phyloP scores from a whole-genome alignment of 2,113 vertebrate species.

The Pollachius pollachius region DNA sequence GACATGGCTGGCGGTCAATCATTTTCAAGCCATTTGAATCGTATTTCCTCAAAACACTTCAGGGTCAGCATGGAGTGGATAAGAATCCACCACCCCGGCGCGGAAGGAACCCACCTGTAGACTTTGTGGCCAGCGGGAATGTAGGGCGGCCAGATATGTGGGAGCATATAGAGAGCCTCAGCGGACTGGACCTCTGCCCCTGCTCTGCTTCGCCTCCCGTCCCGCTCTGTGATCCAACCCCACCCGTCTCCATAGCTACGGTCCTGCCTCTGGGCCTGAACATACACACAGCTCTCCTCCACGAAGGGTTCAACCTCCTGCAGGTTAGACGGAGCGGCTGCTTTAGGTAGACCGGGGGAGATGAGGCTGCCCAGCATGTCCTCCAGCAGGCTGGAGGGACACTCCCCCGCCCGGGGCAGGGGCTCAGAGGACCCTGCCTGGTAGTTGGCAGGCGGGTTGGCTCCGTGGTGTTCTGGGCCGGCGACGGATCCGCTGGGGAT shows the following conservation, averaged over 20 bases:
- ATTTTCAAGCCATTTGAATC: too few relatives aligned
- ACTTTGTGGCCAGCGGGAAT: slow-evolving; percentile 74
- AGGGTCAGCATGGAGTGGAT: too few relatives aligned
- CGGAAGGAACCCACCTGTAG: slow-evolving; percentile 57
- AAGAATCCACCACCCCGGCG: too few relatives aligned
- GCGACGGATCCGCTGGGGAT: slow-evolving; percentile 77
- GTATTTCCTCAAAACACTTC: too few relatives aligned
- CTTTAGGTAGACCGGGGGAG: slow-evolving; percentile 61
- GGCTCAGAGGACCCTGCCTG: slow-evolving; percentile 60
- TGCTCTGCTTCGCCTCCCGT: slow-evolving; percentile 28
- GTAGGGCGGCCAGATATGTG: slow-evolving; percentile 80
- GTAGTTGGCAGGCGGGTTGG: slow-evolving; percentile 53
- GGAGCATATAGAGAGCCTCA: slow-evolving; percentile 80
- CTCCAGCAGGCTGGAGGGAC: slow-evolving; percentile 71
- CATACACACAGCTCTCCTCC: slow-evolving; percentile 63
- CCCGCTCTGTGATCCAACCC: slow-evolving; percentile 41
- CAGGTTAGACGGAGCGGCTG: slow-evolving; percentile 57
- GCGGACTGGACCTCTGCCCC: slow-evolving; percentile 39
- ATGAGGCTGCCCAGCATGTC: slow-evolving; percentile 79
- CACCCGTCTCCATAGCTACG: slow-evolving; percentile 60
- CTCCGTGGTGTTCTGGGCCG: slow-evolving; percentile 61
- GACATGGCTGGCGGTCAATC: too few relatives aligned
- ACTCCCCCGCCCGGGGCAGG: slow-evolving; percentile 26
- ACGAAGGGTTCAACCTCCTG: slow-evolving; percentile 77
- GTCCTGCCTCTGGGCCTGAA: slow-evolving; percentile 73